These are phyloP conservation scores for Pongo abelii DNA, from an alignment of 2,113 vertebrate species.

Conservation along the genomic window DNA sequence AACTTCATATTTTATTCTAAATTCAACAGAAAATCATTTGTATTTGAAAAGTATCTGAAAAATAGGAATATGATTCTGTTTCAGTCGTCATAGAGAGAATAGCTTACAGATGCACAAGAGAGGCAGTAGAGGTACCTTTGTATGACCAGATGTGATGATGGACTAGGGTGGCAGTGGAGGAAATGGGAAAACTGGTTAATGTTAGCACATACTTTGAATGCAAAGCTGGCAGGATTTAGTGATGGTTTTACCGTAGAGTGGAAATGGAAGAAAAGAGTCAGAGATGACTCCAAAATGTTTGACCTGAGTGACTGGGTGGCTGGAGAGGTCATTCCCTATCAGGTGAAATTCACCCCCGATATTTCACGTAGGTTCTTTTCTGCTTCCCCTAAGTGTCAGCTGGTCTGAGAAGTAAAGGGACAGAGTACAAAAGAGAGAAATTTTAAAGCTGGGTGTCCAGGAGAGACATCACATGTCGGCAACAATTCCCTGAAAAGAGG, in stretches of 20 bases:
- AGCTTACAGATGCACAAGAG: not conserved
- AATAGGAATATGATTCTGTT: not conserved
- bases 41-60: not conserved
- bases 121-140: not conserved
- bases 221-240: not conserved
- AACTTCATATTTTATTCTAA: not conserved
- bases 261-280: not conserved
- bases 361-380: too few species aligned
- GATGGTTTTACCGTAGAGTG: not conserved
- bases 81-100: not conserved
- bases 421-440: too few species aligned
- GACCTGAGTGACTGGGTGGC: not conserved
- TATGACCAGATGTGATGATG: not conserved
- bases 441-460: too few species aligned
- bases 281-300: not conserved
- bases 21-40: not conserved
- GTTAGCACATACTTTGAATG: not conserved
- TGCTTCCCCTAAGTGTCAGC: too few species aligned
- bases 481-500: not conserved
- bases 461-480: too few species aligned
- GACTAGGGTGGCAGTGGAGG: not conserved
- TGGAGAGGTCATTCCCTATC: not conserved
- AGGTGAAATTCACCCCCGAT: too few species aligned
- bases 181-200: not conserved
- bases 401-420: too few species aligned